Conservation (phyloP, 2,888 invertebrate species). For the Thera britannica region DNA sequence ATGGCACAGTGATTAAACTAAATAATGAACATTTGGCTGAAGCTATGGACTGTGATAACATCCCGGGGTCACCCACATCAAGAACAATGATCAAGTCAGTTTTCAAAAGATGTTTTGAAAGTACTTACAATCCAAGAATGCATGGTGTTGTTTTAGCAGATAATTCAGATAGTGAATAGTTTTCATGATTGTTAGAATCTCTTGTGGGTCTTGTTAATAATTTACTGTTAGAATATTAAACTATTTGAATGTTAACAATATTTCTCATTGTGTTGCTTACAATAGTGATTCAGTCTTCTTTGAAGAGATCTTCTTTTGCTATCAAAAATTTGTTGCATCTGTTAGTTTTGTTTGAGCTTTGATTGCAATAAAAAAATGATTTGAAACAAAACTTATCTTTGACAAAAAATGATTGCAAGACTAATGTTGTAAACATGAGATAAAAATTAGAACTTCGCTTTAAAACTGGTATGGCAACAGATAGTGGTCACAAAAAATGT, state of each 20-base stretch:
- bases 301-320: no score
- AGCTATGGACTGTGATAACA: conserved; percentile 73
- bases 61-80: conserved; percentile 86
- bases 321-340: no score
- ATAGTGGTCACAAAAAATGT: no score
- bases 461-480: no score
- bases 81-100: conserved; percentile 86
- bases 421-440: no score
- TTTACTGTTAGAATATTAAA: not conserved
- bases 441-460: no score
- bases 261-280: not conserved
- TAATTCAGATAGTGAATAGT: conserved; percentile 88
- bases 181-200: conserved; percentile 21
- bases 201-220: conserved; percentile 12
- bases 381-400: no score
- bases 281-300: not conserved
- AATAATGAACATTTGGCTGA: conserved; percentile 39
- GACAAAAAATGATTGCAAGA: no score
- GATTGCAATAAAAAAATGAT: no score
- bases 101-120: conserved; percentile 90
- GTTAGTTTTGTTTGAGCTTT: no score
- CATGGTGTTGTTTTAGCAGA: conserved; percentile 87
- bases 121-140: conserved; percentile 87
- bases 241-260: not conserved
- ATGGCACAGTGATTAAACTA: conserved; percentile 39